Conservation (phyloP, 2,888 invertebrate genomes). For the Ochropleura leucogaster region DNA sequence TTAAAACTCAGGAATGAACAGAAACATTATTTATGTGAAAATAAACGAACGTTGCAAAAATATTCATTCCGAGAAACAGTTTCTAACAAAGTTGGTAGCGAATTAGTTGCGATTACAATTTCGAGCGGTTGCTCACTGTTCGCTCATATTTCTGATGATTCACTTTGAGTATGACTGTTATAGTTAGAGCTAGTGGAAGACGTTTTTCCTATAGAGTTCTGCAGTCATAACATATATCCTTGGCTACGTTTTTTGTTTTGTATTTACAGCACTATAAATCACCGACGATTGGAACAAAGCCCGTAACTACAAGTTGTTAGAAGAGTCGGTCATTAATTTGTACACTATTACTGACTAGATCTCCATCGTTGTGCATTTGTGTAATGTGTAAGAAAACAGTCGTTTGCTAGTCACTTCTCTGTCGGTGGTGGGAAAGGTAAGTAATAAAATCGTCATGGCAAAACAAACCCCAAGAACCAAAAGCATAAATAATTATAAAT, state of each 20-base stretch:
- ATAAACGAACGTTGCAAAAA: conserved; percentile 49
- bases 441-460: background rate
- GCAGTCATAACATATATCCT: too few species aligned
- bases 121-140: conserved; percentile 35
- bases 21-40: conserved; percentile 40
- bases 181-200: background rate
- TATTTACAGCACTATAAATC: too few species aligned
- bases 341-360: background rate
- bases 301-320: background rate
- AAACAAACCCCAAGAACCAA: background rate
- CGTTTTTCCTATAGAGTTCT: background rate
- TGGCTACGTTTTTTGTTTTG: too few species aligned
- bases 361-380: background rate
- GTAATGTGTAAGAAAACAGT: background rate
- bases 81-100: conserved; percentile 51
- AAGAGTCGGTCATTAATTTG: background rate
- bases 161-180: conserved; percentile 23
- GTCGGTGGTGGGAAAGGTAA: background rate
- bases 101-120: conserved; percentile 62
- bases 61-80: conserved; percentile 57
- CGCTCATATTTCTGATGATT: conserved; percentile 52
- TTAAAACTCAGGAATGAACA: conserved; percentile 26
- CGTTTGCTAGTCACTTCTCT: background rate
- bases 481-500: background rate
- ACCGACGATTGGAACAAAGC: background rate